Evolutionary conservation across 2,888 invertebrate genomes (phyloP).

Genomic region (Epirrhoe tristata): DNA sequence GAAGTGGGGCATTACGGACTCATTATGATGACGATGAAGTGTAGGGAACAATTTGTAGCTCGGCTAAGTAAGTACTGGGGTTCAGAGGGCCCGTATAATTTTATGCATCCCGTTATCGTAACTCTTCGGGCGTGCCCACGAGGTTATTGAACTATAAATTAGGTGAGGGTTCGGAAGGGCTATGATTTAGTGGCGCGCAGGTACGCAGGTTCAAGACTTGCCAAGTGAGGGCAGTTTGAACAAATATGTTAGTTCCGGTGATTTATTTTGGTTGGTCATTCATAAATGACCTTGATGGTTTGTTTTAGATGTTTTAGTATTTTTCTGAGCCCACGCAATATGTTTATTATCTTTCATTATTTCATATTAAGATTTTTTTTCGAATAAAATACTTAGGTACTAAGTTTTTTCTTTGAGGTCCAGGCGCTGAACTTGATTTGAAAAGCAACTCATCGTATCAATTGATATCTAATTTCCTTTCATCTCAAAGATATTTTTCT

Average conservation of each 20-base stretch:
- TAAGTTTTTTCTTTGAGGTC: neutral
- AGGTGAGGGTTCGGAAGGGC: slow-evolving; percentile 34
- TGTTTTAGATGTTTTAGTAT: neutral
- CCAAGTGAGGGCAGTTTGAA: slow-evolving; percentile 24
- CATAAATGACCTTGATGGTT: neutral
- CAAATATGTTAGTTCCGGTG: slow-evolving; percentile 25
- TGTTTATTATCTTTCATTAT: too few species aligned
- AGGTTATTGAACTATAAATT: slow-evolving; percentile 37
- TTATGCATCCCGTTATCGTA: slow-evolving; percentile 33
- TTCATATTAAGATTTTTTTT: neutral
- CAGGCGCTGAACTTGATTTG: neutral
- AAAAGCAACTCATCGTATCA: slow-evolving; percentile 1
- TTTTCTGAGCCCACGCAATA: neutral
- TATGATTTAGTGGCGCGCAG: slow-evolving; percentile 32
- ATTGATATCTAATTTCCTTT: slow-evolving; percentile 12
- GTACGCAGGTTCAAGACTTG: slow-evolving; percentile 24
- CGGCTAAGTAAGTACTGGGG: slow-evolving; percentile 20
- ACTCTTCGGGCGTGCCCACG: slow-evolving; percentile 20
- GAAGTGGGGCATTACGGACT: slow-evolving; percentile 9
- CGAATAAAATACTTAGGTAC: neutral
- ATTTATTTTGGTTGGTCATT: slow-evolving; percentile 18
- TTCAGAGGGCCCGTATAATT: slow-evolving; percentile 27
- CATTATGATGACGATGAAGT: slow-evolving; percentile 20
- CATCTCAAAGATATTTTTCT: slow-evolving; percentile 16
- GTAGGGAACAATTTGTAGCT: slow-evolving; percentile 20